Conservation (phyloP, 2,888 invertebrate genomes). For the Nymphalis urticae region DNA sequence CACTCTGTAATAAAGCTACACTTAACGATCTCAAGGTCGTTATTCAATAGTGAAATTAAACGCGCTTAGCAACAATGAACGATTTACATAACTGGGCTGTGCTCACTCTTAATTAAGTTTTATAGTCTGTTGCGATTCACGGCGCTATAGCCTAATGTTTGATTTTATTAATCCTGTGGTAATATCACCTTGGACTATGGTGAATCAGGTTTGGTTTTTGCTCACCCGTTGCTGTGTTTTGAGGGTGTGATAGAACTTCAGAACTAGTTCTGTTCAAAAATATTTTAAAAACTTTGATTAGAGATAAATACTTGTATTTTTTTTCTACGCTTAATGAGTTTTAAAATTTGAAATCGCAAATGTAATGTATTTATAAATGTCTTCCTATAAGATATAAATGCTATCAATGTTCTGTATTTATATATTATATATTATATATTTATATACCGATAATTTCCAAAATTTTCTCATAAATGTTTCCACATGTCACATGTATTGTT, state of each 20-base stretch:
- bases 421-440: too few species aligned
- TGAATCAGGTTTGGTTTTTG: conserved; percentile 22
- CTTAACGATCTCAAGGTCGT: conserved; percentile 42
- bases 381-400: too few species aligned
- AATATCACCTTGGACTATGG: conserved; percentile 17
- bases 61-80: conserved; percentile 67
- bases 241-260: background rate
- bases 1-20: conserved; percentile 39
- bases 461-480: too few species aligned
- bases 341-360: too few species aligned
- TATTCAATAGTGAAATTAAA: conserved; percentile 44
- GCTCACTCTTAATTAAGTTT: conserved; percentile 63
- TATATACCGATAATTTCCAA: too few species aligned
- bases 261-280: background rate
- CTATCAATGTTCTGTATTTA: too few species aligned
- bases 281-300: background rate
- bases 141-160: conserved; percentile 32
- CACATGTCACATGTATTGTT: too few species aligned
- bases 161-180: conserved; percentile 20
- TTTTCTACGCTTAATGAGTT: background rate
- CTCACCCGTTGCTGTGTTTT: background rate
- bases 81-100: conserved; percentile 64
- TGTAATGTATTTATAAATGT: too few species aligned
- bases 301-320: background rate
- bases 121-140: conserved; percentile 48